Evolutionary conservation across 2,888 invertebrate species (phyloP).

Genomic region (Lamproptera curius): DNA sequence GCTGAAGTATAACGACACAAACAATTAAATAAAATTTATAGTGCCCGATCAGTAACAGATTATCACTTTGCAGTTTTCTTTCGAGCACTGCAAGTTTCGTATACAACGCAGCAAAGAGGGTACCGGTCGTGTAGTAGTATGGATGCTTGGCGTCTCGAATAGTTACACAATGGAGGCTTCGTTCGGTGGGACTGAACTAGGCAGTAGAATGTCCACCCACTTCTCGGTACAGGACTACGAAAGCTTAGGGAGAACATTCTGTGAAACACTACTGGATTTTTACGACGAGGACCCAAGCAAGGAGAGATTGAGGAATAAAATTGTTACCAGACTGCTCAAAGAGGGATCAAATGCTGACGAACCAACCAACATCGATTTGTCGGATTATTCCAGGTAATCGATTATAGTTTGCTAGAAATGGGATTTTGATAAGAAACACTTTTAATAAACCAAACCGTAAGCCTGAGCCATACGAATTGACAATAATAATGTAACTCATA

Average conservation of each 20-base stretch:
- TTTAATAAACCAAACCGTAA: no score
- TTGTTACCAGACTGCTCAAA: conserved; percentile 86
- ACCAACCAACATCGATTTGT: conserved; percentile 90
- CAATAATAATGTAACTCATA: no score
- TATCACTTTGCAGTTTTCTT: conserved; percentile 91
- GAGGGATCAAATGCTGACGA: conserved; percentile 94
- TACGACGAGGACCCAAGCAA: conserved; percentile 92
- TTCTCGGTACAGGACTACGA: conserved; percentile 84
- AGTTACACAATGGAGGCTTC: conserved; percentile 98
- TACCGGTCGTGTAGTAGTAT: conserved; percentile 95
- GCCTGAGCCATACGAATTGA: no score
- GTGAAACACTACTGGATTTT: conserved; percentile 94
- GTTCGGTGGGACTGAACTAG: conserved; percentile 92
- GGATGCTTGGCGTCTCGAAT: conserved; percentile 96
- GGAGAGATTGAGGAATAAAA: conserved; percentile 88
- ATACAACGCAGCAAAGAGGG: conserved; percentile 96
- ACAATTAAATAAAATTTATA: no score
- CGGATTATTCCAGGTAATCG: conserved; percentile 91
- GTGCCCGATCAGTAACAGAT: no score
- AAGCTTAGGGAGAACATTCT: conserved; percentile 91
- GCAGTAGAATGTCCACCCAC: conserved; percentile 89
- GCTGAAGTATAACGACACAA: no score
- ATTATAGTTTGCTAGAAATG: no score
- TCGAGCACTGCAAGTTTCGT: conserved; percentile 95
- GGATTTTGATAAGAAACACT: no score